These are phyloP conservation scores for Heliconius hewitsoni DNA, from an alignment of 1,140 invertebrate genomes.

Conservation along the genomic window DNA sequence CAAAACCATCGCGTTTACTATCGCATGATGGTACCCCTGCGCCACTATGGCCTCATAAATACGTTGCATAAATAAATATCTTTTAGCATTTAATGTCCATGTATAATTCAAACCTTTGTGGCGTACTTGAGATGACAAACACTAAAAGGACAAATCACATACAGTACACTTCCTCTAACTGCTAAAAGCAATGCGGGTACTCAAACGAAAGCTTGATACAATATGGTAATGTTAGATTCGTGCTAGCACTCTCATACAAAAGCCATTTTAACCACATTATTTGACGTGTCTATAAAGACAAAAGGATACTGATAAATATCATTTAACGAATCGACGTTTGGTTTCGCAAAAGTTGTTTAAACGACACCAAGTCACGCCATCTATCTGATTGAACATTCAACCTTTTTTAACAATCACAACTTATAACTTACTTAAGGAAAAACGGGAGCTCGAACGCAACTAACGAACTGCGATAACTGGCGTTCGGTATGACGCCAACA, in stretches of 20 bases:
- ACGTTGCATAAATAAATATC: background rate
- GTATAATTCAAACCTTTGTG: background rate
- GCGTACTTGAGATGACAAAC: background rate
- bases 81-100: background rate
- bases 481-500: constrained; percentile 73
- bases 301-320: constrained; percentile 76
- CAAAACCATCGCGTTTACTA: no score
- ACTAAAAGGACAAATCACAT: constrained; percentile 6
- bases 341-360: constrained; percentile 70
- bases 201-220: constrained; percentile 49
- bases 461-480: constrained; percentile 75
- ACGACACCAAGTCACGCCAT: constrained; percentile 80
- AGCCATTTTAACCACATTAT: constrained; percentile 56
- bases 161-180: constrained; percentile 4
- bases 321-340: constrained; percentile 77
- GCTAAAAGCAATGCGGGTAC: constrained; percentile 65
- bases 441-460: constrained; percentile 71
- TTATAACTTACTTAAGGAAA: constrained; percentile 81
- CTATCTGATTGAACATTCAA: constrained; percentile 76
- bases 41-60: background rate
- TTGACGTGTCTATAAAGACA: constrained; percentile 79
- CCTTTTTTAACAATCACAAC: constrained; percentile 74
- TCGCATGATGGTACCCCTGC: no score
- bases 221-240: constrained; percentile 64
- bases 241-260: constrained; percentile 62